These are phyloP conservation scores for Perodicticus potto DNA, from an alignment of 2,797 vertebrate species.

Conservation along the genomic window DNA sequence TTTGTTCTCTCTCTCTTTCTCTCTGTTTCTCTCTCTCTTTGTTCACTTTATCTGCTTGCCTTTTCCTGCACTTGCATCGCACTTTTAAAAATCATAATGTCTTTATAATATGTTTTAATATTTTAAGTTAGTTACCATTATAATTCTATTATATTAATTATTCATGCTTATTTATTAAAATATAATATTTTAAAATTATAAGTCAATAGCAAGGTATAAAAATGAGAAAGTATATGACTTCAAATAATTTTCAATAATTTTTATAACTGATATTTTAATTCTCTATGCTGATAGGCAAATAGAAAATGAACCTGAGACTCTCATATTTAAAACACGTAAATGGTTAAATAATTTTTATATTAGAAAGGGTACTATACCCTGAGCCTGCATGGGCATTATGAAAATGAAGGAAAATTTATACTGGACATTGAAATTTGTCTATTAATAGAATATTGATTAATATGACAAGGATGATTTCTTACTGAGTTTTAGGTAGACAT, in stretches of 20 bases:
- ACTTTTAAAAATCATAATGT: neutral
- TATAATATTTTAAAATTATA: neutral
- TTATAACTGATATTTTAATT: neutral
- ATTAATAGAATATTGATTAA: conserved; percentile 78
- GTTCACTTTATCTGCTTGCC: neutral
- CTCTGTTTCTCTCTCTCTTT: neutral
- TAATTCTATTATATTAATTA: neutral
- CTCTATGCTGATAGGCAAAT: neutral
- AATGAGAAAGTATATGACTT: neutral
- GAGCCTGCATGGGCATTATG: neutral
- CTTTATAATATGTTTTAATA: neutral
- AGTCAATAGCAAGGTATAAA: conserved; percentile 2
- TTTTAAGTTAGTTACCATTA: conserved; percentile 15
- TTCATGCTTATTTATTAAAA: conserved; percentile 24
- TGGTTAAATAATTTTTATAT: conserved; percentile 1
- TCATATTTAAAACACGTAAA: neutral
- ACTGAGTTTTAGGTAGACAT: conserved; percentile 60
- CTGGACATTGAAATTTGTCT: conserved; percentile 46
- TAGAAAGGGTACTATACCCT: neutral
- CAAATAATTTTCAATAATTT: neutral
- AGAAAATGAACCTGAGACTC: neutral
- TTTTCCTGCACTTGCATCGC: neutral
- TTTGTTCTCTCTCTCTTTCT: neutral
- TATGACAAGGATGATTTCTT: conserved; percentile 71
- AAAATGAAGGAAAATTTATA: conserved; percentile 69